Conservation (phyloP, 2,888 invertebrate species). For the Leuctra nigra region DNA sequence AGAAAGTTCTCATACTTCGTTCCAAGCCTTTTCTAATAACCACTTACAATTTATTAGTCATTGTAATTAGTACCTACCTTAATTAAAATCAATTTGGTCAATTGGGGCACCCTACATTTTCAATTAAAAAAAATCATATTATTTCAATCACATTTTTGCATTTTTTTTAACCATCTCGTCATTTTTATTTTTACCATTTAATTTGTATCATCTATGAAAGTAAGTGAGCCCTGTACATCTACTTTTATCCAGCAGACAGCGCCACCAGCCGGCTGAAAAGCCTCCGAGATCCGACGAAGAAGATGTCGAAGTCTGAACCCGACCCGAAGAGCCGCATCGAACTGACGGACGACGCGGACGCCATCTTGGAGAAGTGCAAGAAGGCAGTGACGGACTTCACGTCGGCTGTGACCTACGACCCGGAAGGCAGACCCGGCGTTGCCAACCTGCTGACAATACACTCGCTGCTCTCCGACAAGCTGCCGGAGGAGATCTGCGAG, state of each 20-base stretch:
- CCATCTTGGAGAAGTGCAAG: constrained; percentile 63
- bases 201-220: too few relatives aligned
- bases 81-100: too few relatives aligned
- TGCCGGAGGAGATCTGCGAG: constrained; percentile 59
- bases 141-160: too few relatives aligned
- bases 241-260: not conserved
- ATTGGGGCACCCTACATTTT: too few relatives aligned
- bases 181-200: too few relatives aligned
- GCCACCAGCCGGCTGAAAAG: constrained; percentile 52
- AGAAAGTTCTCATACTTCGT: too few relatives aligned
- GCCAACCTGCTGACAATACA: constrained; percentile 84
- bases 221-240: not conserved
- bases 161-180: too few relatives aligned
- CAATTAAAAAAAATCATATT: too few relatives aligned
- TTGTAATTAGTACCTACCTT: too few relatives aligned
- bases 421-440: constrained; percentile 73
- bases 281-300: constrained; percentile 76
- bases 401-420: constrained; percentile 76
- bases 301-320: constrained; percentile 96
- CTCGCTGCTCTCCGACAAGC: constrained; percentile 60
- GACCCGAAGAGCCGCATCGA: constrained; percentile 73
- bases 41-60: too few relatives aligned
- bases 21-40: too few relatives aligned
- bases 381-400: constrained; percentile 89
- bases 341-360: constrained; percentile 66